Evolutionary conservation across 2,888 invertebrate genomes (phyloP).

Genomic region (Dasypolia templi): DNA sequence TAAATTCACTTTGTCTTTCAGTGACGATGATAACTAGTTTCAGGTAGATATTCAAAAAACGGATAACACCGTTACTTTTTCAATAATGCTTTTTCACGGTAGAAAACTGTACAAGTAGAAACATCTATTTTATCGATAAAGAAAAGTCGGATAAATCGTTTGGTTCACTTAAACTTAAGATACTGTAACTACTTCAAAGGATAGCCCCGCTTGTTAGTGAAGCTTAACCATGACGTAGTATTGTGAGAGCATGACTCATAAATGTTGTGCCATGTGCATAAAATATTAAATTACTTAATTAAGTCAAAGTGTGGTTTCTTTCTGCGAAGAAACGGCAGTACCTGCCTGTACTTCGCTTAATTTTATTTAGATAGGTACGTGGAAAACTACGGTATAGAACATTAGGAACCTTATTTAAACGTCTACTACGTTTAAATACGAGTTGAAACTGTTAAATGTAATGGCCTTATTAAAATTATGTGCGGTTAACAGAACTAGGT

Average conservation of each 20-base stretch:
- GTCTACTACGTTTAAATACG: no score
- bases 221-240: slow-evolving; percentile 18
- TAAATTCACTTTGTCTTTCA: slow-evolving; percentile 17
- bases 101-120: slow-evolving; percentile 2
- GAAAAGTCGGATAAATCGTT: background rate
- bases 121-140: slow-evolving; percentile 11
- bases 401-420: background rate
- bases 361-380: slow-evolving; percentile 1
- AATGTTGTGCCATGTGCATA: slow-evolving; percentile 60
- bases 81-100: slow-evolving; percentile 4
- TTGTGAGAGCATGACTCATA: slow-evolving; percentile 60
- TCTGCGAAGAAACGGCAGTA: slow-evolving; percentile 55
- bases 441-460: background rate
- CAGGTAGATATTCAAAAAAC: slow-evolving; percentile 4
- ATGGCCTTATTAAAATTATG: background rate
- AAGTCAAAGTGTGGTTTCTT: slow-evolving; percentile 63
- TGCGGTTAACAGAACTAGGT: no score
- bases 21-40: background rate
- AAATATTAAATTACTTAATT: slow-evolving; percentile 67
- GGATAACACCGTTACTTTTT: background rate
- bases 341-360: slow-evolving; percentile 3
- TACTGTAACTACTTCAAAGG: background rate
- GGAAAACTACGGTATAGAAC: background rate
- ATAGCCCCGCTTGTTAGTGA: background rate
- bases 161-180: background rate